phyloP scores from a whole-genome alignment of 1,140 invertebrate genomes.

The Drosophila aff. region DNA sequence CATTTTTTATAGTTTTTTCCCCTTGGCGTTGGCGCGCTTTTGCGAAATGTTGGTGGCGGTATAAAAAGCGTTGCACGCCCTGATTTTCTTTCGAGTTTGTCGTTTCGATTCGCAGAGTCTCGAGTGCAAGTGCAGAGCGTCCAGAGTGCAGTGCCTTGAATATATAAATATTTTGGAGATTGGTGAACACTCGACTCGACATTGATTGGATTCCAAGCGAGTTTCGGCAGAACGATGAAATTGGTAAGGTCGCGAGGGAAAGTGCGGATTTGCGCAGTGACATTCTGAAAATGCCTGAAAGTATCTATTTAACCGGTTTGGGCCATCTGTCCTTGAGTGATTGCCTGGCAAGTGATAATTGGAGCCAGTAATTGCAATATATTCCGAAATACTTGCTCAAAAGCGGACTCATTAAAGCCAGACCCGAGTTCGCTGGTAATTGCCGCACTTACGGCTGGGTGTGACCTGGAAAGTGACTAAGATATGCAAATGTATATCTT shows the following conservation, averaged over 20 bases:
- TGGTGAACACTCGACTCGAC: constrained; percentile 70
- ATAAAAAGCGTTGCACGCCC: constrained; percentile 84
- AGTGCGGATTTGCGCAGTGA: constrained; percentile 30
- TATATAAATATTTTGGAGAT: constrained; percentile 42
- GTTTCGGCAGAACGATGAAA: constrained; percentile 50
- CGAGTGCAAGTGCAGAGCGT: constrained; percentile 78
- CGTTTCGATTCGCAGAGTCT: constrained; percentile 83
- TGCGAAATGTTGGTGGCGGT: constrained; percentile 72
- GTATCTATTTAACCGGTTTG: constrained; percentile 44
- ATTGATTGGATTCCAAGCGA: constrained; percentile 28
- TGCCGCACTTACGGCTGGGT: constrained; percentile 13
- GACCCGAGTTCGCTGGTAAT: constrained; percentile 16
- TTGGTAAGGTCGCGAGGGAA: constrained; percentile 63
- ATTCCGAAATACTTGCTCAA: constrained; percentile 21
- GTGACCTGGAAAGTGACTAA: constrained; percentile 5
- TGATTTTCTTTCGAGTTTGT: constrained; percentile 85
- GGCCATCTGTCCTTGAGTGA: constrained; percentile 41
- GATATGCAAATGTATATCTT: background rate
- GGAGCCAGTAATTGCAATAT: constrained; percentile 18
- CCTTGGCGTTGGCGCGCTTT: constrained; percentile 39
- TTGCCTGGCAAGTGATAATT: constrained; percentile 23
- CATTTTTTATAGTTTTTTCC: constrained; percentile 13
- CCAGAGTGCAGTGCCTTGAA: constrained; percentile 28
- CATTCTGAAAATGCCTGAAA: constrained; percentile 26
- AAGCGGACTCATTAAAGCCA: constrained; percentile 22